Base-by-base conservation (phyloP, 2,888 invertebrate species). In the Flabesymbios commensalis region DNA sequence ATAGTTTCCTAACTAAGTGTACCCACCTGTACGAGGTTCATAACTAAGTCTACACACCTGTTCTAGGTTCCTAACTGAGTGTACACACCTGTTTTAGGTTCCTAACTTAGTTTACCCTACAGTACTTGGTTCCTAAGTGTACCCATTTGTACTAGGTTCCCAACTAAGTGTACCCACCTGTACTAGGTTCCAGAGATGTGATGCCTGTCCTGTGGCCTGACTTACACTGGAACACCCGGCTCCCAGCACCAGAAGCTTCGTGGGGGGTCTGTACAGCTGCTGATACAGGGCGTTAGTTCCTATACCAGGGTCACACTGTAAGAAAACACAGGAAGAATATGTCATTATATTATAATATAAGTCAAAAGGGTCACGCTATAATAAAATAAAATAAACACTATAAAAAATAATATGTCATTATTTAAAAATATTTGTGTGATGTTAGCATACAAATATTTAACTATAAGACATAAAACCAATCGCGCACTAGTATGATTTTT, bases 131-230 rank as follows among this genome's bases (percentile, higher is more conserved):
- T 36, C n/a, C 39, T 14, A n/a, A 36, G 39, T n/a, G 39, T 36
- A 10, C 10, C 10, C n/a, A 36, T n/a, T 10, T 36, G 10, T 10
- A 10, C 10, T 36, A n/a, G 10, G 39, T 36, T 10, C n/a, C n/a
- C 39, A 36, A 36, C 10, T n/a, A n/a, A n/a, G n/a, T n/a, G 45
- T 45, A 17, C 36, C 31, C 55, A 74, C 75, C 75, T 75, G 74
- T 7, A 74, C 68, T 17, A 75, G 65, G 55, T 75, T 75, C 75
- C 74, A 74, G 24, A 72, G 68, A 48, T 75, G 68, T 3, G 75
- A 72, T 2, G 71, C 73, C 59, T 72, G 69, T 1, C 75, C 70
- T 7, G 75, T 75, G 17, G 74, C 70, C 54, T 74, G 72, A 7
- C 72, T 72, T 24, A 71, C 73, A 2, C 58, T 63, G 1, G 75